Evolutionary conservation across 2,113 vertebrate species (phyloP), one percentile per base, ranked within the genome.

Genomic region (Neotoma lepida): DNA sequence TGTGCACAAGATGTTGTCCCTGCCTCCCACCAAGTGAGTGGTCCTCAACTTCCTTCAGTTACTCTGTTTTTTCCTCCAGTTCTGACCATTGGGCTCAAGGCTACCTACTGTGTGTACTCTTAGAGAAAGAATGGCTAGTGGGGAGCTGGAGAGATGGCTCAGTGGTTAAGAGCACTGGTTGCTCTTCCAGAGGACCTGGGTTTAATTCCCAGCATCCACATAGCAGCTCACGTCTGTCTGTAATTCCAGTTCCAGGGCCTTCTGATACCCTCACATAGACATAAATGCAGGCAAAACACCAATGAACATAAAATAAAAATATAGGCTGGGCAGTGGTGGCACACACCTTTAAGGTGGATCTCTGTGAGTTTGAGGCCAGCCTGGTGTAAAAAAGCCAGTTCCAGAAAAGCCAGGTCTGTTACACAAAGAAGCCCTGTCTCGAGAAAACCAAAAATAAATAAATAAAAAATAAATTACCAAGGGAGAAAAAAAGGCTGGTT

Each of bases 1-100:
- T 86, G 97, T 99, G 99, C 99, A 99, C 98, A 99, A 99, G 94
- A 98, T 99, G 98, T 95, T 99, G 93, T 99, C 99, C 95, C 97
- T 98, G 22, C 97, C 99, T 2, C 98, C 99, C 0, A 95, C 97
- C 96, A 99, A 98, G 99, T 99, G 94, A 98, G 98, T 98, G 89
- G 9, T 15, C 8, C 89, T 92, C 49, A 91, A 86, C 74, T 77
- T 95, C 56, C 61, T 68, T 78, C 44, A 63, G 1, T 61, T 14
- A 9, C 24, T 26, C 49, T 49, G 4, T 51, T 30, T 85, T 49
- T 51, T 54, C 28, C 33, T 70, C 39, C 41, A 35, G 3, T 41
- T 82, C 63, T 94, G 66, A 46, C n/a, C 41, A 0, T 0, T 41
- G 44, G 28, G 26, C 76, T 77, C 41, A 63, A 26, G 51, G 22